These are phyloP conservation scores for Atta cephalotes DNA, from an alignment of 1,140 invertebrate species.

Conservation along the genomic window DNA sequence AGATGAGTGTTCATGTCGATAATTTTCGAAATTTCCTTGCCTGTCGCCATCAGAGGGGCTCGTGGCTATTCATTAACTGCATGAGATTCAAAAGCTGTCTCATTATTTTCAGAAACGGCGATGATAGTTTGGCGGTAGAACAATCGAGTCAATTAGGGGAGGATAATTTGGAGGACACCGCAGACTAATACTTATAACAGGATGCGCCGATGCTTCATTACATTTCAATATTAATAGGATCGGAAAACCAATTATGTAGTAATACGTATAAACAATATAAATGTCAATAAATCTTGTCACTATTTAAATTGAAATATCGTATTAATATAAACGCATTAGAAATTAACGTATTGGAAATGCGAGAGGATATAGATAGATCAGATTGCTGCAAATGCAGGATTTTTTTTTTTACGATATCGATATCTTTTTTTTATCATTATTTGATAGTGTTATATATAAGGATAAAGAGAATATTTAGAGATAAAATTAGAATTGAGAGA, in stretches of 20 bases:
- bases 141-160: neutral
- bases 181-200: neutral
- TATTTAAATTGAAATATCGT: neutral
- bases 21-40: conserved; percentile 32
- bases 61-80: neutral
- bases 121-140: neutral
- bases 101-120: neutral
- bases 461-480: too few relatives aligned
- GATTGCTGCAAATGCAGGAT: too few relatives aligned
- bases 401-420: too few relatives aligned
- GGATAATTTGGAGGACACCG: conserved; percentile 22
- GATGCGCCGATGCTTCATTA: neutral
- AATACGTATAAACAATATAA: conserved; percentile 1
- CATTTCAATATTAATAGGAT: conserved; percentile 3
- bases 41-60: neutral
- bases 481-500: too few relatives aligned
- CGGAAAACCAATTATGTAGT: neutral
- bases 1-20: neutral
- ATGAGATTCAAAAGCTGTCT: neutral
- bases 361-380: neutral
- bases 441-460: too few relatives aligned
- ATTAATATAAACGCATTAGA: neutral
- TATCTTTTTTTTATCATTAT: too few relatives aligned
- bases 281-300: conserved; percentile 9
- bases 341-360: neutral